Conservation (phyloP, 2,888 invertebrate genomes). For the Rhodophaea formosa region DNA sequence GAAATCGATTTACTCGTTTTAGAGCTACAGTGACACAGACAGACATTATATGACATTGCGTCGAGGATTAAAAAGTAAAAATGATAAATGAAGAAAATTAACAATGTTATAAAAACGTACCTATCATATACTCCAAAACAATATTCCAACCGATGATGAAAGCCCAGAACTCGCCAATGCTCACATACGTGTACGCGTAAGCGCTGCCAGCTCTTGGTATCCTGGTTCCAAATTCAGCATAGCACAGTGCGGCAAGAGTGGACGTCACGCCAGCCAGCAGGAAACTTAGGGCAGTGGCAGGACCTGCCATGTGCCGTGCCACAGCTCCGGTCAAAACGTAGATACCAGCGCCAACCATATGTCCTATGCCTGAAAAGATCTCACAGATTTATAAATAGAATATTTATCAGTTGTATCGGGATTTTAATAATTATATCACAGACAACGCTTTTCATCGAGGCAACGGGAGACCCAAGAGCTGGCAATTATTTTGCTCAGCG, state of each 20-base stretch:
- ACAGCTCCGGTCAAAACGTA: slow-evolving; percentile 94
- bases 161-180: slow-evolving; percentile 96
- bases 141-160: slow-evolving; percentile 98
- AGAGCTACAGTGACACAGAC: no score
- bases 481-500: no score
- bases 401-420: not conserved
- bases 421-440: no score
- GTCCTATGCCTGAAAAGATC: slow-evolving; percentile 87
- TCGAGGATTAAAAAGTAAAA: no score
- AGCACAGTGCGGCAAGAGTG: slow-evolving; percentile 90
- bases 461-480: no score
- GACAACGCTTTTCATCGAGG: no score
- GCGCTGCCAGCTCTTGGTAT: slow-evolving; percentile 96
- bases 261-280: slow-evolving; percentile 89
- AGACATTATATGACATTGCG: no score
- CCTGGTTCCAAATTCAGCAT: slow-evolving; percentile 93
- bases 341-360: slow-evolving; percentile 97
- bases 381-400: not conserved
- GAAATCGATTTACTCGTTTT: no score
- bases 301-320: slow-evolving; percentile 89
- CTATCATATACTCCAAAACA: slow-evolving; percentile 93
- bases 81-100: no score
- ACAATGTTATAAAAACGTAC: no score
- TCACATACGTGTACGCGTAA: slow-evolving; percentile 96
- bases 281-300: slow-evolving; percentile 87